Evolutionary conservation across 2,888 invertebrate species (phyloP).

Genomic region (Unio pictorum): DNA sequence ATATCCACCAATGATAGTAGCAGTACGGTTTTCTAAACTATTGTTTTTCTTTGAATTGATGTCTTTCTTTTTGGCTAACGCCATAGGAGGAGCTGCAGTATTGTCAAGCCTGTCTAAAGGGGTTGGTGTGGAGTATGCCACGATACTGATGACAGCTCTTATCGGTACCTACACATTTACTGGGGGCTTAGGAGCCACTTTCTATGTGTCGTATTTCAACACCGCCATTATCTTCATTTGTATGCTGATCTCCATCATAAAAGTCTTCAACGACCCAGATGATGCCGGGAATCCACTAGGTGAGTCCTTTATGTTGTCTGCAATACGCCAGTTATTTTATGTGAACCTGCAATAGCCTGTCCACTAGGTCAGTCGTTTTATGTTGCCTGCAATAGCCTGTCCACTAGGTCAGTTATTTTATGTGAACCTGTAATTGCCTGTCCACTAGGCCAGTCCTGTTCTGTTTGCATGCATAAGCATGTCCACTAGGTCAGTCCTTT

Average conservation of each 20-base stretch:
- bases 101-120: conserved; percentile 64
- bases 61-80: not conserved
- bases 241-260: conserved; percentile 65
- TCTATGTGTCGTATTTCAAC: conserved; percentile 72
- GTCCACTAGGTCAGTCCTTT: too few species aligned
- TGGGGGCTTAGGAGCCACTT: conserved; percentile 69
- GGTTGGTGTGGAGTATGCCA: conserved; percentile 65
- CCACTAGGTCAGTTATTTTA: too few species aligned
- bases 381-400: too few species aligned
- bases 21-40: too few species aligned
- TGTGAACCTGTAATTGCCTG: too few species aligned
- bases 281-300: conserved; percentile 44
- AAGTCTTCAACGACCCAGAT: conserved; percentile 59
- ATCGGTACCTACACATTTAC: conserved; percentile 68
- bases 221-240: conserved; percentile 67
- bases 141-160: conserved; percentile 61
- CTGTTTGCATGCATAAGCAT: too few species aligned
- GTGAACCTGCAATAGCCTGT: not conserved
- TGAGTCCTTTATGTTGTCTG: conserved; percentile 5
- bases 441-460: too few species aligned
- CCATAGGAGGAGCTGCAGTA: conserved; percentile 65
- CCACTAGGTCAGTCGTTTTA: not conserved
- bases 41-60: too few species aligned
- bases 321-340: not conserved
- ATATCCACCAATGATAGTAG: too few species aligned